Conservation (phyloP, 1,140 invertebrate species). For the Drosophila kepulauana region DNA sequence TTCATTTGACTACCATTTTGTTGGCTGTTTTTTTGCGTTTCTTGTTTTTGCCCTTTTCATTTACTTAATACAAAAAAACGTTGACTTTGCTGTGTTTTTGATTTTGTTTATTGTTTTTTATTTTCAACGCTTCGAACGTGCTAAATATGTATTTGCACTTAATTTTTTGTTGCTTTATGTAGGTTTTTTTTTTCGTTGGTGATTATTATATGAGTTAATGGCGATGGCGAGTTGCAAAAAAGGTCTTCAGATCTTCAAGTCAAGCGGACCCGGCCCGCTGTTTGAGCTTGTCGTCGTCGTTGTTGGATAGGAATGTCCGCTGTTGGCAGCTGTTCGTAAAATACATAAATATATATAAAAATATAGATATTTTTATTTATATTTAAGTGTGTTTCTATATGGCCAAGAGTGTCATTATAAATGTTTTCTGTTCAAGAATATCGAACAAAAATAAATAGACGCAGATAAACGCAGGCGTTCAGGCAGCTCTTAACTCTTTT, state of each 20-base stretch:
- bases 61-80: conserved; percentile 29
- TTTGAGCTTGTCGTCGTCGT: conserved; percentile 9
- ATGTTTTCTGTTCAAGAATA: conserved; percentile 30
- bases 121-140: conserved; percentile 52
- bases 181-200: conserved; percentile 28
- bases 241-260: conserved; percentile 23
- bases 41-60: conserved; percentile 10
- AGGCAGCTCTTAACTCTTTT: conserved; percentile 41
- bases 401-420: conserved; percentile 2
- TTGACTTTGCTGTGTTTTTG: conserved; percentile 32
- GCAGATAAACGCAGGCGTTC: conserved; percentile 30
- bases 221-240: conserved; percentile 38
- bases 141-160: conserved; percentile 52
- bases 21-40: conserved; percentile 17
- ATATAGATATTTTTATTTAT: conserved; percentile 14
- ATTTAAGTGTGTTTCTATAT: not conserved
- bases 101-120: conserved; percentile 47
- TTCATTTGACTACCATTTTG: conserved; percentile 26
- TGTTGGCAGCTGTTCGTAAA: conserved; percentile 23
- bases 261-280: not conserved
- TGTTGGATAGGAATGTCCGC: conserved; percentile 23
- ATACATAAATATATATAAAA: conserved; percentile 9
- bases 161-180: conserved; percentile 32
- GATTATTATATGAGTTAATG: conserved; percentile 50
- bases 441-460: conserved; percentile 30